phyloP scores from a whole-genome alignment of 1,140 invertebrate species.

The Vollenhovia emeryi region DNA sequence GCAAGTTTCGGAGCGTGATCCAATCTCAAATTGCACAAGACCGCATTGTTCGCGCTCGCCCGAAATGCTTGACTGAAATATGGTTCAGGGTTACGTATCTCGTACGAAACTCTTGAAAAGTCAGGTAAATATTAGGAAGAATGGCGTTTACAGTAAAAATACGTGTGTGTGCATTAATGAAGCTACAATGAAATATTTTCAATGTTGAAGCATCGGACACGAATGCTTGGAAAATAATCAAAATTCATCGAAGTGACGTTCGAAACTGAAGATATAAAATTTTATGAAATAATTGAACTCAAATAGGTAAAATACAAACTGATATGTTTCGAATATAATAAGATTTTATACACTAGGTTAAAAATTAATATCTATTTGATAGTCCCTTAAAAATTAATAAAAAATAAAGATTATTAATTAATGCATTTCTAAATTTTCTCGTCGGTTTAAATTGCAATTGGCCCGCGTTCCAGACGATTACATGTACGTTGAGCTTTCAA shows the following conservation, averaged over 20 bases:
- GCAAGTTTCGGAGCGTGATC: conserved; percentile 46
- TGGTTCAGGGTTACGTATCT: conserved; percentile 38
- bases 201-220: neutral
- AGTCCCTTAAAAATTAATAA: neutral
- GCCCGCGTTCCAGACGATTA: neutral
- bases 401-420: neutral
- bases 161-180: neutral
- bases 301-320: neutral
- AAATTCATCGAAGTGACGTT: neutral
- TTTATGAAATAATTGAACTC: neutral
- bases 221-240: neutral
- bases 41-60: conserved; percentile 29
- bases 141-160: neutral
- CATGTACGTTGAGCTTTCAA: neutral
- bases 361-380: neutral
- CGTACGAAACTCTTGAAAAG: conserved; percentile 22
- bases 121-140: neutral
- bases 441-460: neutral
- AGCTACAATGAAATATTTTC: neutral
- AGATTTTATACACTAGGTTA: too few species aligned
- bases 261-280: neutral
- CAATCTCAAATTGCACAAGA: conserved; percentile 46
- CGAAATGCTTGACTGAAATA: conserved; percentile 41
- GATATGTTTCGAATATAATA: neutral
- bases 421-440: neutral